Conservation (phyloP, 2,888 invertebrate species). For the Clusia tigrina region DNA sequence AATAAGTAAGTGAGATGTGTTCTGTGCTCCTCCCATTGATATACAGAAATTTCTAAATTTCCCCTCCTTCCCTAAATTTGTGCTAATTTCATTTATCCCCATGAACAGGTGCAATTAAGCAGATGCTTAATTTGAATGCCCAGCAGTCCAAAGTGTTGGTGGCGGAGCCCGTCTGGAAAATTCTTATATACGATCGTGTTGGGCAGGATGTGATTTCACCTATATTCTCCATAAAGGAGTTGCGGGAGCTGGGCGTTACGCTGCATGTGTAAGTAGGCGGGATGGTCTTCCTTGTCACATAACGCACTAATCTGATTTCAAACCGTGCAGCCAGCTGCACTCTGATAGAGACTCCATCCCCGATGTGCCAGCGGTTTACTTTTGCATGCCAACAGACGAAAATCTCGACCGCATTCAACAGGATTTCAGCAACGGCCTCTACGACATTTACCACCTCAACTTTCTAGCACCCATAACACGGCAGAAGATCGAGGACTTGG, state of each 20-base stretch:
- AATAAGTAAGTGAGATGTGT: constrained; percentile 68
- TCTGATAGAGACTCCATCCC: constrained; percentile 92
- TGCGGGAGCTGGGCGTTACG: constrained; percentile 95
- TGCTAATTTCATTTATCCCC: constrained; percentile 16
- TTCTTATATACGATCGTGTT: constrained; percentile 92
- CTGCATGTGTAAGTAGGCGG: constrained; percentile 85
- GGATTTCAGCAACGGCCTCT: constrained; percentile 86
- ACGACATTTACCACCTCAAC: constrained; percentile 95
- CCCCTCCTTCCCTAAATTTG: neutral
- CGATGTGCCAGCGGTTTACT: constrained; percentile 98
- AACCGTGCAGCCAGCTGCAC: constrained; percentile 76
- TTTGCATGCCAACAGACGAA: constrained; percentile 95
- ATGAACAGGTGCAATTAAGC: constrained; percentile 84
- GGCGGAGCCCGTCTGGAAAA: constrained; percentile 94
- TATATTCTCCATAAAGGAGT: constrained; percentile 91
- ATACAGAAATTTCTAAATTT: constrained; percentile 23
- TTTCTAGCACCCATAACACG: constrained; percentile 95
- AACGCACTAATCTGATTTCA: neutral
- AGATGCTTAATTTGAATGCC: constrained; percentile 94
- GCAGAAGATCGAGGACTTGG: constrained; percentile 93
- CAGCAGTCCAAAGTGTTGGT: constrained; percentile 77
- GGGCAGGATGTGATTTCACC: constrained; percentile 99
- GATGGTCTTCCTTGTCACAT: neutral
- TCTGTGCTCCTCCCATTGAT: neutral
- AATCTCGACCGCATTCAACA: constrained; percentile 93